Conservation (phyloP, 2,113 vertebrate genomes). For the Microcebus griseorufus region DNA sequence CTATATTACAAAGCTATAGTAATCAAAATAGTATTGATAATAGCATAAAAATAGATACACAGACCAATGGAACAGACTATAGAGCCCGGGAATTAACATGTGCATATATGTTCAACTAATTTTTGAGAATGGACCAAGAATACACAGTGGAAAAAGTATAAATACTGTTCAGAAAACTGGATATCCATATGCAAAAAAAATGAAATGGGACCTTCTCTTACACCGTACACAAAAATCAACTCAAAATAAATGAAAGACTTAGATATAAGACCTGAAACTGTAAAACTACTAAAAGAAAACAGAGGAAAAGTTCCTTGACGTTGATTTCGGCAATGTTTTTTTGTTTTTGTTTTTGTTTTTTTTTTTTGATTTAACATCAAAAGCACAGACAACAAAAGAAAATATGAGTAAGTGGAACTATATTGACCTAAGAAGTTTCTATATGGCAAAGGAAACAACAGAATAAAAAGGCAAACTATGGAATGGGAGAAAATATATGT, state of each 20-base stretch:
- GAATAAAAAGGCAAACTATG: not conserved
- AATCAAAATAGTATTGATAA: not conserved
- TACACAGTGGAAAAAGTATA: not conserved
- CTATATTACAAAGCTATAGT: not conserved
- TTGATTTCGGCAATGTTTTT: not conserved
- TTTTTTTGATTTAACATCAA: not conserved
- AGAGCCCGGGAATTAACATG: not conserved
- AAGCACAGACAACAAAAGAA: not conserved
- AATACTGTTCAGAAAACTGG: not conserved
- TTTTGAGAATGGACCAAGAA: not conserved
- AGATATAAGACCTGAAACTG: not conserved
- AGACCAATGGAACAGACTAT: not conserved
- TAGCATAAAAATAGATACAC: not conserved
- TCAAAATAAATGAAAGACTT: not conserved
- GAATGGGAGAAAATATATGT: not conserved
- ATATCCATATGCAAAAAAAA: not conserved
- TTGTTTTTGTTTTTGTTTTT: not conserved
- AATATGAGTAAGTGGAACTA: not conserved
- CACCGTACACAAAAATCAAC: not conserved
- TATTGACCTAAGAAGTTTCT: not conserved
- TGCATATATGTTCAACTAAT: not conserved
- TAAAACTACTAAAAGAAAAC: not conserved
- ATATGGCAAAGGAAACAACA: not conserved
- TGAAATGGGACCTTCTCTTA: not conserved
- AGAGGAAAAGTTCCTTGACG: not conserved